A percentile compares a stretch with the other conserved stretches of the same genome.
Conservation (phyloP, 2,888 invertebrate genomes). For the Athalia rosae region DNA sequence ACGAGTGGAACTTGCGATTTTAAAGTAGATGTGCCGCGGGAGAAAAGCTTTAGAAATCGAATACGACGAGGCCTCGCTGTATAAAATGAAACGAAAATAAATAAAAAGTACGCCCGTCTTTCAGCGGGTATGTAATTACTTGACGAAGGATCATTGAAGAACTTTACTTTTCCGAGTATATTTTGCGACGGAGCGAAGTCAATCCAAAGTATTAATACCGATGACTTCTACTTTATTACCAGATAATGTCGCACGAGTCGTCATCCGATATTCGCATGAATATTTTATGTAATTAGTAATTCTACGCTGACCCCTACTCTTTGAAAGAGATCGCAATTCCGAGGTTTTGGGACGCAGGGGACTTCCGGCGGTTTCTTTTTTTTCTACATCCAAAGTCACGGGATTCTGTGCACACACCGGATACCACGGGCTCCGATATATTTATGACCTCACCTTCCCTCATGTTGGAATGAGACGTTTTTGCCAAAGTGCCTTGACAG, state of each 20-base stretch:
- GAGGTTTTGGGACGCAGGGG: not conserved
- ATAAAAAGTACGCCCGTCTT: not conserved
- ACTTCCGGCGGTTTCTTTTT: not conserved
- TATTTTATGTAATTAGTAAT: not conserved
- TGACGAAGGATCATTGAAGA: not conserved
- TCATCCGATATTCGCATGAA: conserved; percentile 11
- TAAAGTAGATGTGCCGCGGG: not conserved
- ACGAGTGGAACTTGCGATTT: no score
- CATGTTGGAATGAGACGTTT: conserved; percentile 22
- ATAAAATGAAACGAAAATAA: not conserved
- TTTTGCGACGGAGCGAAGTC: not conserved
- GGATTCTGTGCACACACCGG: conserved; percentile 23
- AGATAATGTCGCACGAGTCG: not conserved
- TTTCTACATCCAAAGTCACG: conserved; percentile 6
- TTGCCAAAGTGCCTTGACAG: conserved; percentile 18
- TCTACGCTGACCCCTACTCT: not conserved
- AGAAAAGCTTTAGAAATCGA: not conserved
- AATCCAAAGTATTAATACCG: not conserved
- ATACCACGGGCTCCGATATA: conserved; percentile 10
- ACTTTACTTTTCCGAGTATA: not conserved
- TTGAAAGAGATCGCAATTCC: not conserved
- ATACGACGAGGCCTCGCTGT: not conserved
- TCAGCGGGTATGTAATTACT: not conserved
- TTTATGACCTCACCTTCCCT: conserved; percentile 15
- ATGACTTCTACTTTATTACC: no score